These are phyloP conservation scores for Danio jaintianensis DNA, from an alignment of 2,797 vertebrate species.

Conservation along the genomic window DNA sequence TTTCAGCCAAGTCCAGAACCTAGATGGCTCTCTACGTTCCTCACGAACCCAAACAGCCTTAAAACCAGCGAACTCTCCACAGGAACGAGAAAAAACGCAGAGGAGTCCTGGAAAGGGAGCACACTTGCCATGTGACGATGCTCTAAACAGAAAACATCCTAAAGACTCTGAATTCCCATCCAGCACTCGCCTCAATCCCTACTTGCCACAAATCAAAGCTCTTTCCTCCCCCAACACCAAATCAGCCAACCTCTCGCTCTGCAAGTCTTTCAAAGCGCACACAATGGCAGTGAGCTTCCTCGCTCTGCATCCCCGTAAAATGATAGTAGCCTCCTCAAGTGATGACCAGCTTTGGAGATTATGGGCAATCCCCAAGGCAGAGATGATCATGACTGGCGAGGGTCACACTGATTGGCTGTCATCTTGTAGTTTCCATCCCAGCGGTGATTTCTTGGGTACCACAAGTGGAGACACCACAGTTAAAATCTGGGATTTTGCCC, in stretches of 20 bases:
- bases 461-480: constrained; percentile 77
- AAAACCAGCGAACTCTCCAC: neutral
- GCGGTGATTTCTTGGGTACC: constrained; percentile 81
- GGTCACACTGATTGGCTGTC: constrained; percentile 89
- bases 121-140: constrained; percentile 16
- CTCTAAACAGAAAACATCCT: constrained; percentile 59
- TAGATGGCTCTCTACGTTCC: constrained; percentile 64
- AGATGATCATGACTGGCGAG: constrained; percentile 79
- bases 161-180: constrained; percentile 71
- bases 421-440: constrained; percentile 85
- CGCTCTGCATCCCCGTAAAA: constrained; percentile 73
- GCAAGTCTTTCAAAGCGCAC: constrained; percentile 64
- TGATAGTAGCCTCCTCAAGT: constrained; percentile 72
- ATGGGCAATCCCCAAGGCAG: constrained; percentile 75
- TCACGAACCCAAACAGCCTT: constrained; percentile 24
- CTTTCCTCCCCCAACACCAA: constrained; percentile 42
- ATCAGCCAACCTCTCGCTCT: constrained; percentile 54
- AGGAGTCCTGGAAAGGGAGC: constrained; percentile 28
- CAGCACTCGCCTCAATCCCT: constrained; percentile 56
- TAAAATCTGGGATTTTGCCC: constrained; percentile 77
- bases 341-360: constrained; percentile 82
- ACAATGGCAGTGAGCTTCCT: constrained; percentile 69
- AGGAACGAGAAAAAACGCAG: constrained; percentile 14
- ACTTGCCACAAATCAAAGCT: constrained; percentile 59
- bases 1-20: constrained; percentile 68